Base-by-base conservation (phyloP, 92 coral and sea anemone genomes). In the Zoanthus sociatus region DNA sequence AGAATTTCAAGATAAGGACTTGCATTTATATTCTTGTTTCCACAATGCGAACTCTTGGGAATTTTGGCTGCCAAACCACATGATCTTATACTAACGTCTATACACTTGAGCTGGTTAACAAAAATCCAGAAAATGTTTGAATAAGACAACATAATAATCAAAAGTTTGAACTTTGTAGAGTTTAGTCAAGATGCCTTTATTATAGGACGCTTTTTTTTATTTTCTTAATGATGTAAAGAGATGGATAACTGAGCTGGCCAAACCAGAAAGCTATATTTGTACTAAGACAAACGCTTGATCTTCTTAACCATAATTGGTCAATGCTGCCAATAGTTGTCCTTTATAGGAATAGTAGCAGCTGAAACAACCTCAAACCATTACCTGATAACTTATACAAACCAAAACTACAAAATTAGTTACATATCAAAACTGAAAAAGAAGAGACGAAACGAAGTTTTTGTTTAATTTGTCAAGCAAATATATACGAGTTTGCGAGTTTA, bases 281-380 rank as follows among this genome's bases (percentile, higher is more conserved):
- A 14, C 0, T 58, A 11, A 7, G 14, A 17, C 14, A 50, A 7
- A 50, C 12, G 12, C 12, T 7, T 5, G 53, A 1, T 7, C 4
- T 3, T 50, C 12, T 7, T 15, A 15, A 60, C 66, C 66, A 17
- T 63, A 63, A 16, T 63, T 63, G 69, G 69, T 63, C 26, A 63
- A 78, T 60, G 66, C 85, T 66, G 66, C 12, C 4, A 55, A 42
- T 33, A 55, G 31, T 78, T 30, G 3, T 21, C 46, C 18, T 37
- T 15, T 12, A 10, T 26, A 26, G 12, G 55, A 12, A 4, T 66
- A 10, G 7, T n/a, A 66, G 42, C 18, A 78, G 53, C 42, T 81
- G 46, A 64, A 64, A 81, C 60, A 66, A 81, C 30, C 85, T 81
- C 74, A 81, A 81, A 64, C 74, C 8, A 63, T 26, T 26, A 26